Percentiles rank a stretch among this genome's conserved stretches.
Evolutionary conservation across 2,888 invertebrate genomes (phyloP).

Genomic region (Eucriotettix oculatus): DNA sequence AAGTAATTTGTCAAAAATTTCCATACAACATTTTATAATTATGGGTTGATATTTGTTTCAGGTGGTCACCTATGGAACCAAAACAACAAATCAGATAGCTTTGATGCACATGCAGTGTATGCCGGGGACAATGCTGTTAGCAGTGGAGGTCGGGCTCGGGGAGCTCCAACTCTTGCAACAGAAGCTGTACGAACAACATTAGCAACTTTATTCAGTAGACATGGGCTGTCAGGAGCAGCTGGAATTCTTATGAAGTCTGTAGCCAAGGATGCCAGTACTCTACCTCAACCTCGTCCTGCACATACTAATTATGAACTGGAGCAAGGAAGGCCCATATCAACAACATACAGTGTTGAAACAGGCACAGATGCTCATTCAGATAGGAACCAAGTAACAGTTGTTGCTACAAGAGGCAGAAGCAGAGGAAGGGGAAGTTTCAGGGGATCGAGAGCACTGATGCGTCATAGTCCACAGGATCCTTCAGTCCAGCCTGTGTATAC

Average conservation of each 20-base stretch:
- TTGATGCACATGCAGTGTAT: slow-evolving; percentile 29
- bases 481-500: no score
- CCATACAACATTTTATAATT: background rate
- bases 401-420: background rate
- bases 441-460: background rate
- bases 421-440: background rate
- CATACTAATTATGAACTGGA: slow-evolving; percentile 1
- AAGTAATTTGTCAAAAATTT: no score
- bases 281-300: background rate
- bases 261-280: slow-evolving; percentile 4
- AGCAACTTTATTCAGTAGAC: slow-evolving; percentile 30
- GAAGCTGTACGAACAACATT: slow-evolving; percentile 31
- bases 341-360: slow-evolving; percentile 1
- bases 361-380: background rate
- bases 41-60: background rate
- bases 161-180: slow-evolving; percentile 25
- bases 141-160: slow-evolving; percentile 1
- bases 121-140: slow-evolving; percentile 29
- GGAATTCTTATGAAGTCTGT: slow-evolving; percentile 5
- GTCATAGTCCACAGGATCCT: background rate
- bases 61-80: slow-evolving; percentile 4
- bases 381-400: background rate
- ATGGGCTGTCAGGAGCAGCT: slow-evolving; percentile 22
- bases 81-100: slow-evolving; percentile 12
- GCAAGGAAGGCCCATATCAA: slow-evolving; percentile 4